Conservation (phyloP, 2,888 invertebrate species). For the Sthenelais limicola region DNA sequence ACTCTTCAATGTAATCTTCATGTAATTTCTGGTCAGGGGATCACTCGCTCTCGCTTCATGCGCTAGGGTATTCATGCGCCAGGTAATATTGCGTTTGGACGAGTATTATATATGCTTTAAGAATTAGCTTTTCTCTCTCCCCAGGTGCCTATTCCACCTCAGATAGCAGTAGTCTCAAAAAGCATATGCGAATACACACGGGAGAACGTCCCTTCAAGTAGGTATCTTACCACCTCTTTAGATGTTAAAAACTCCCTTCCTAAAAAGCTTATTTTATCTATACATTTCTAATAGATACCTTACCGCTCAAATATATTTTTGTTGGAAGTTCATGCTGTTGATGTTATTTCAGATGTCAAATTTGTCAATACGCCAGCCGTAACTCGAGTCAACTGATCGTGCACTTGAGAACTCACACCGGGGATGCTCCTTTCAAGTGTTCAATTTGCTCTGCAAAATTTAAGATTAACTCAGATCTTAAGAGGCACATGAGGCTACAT, state of each 20-base stretch:
- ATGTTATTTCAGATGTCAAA: conserved; percentile 72
- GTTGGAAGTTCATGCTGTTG: neutral
- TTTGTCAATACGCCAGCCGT: conserved; percentile 74
- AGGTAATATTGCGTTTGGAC: neutral
- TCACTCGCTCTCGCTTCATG: no score
- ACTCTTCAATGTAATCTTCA: no score
- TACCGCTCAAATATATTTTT: neutral
- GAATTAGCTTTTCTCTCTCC: neutral
- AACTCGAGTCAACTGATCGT: conserved; percentile 74
- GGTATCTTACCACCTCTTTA: conserved; percentile 50
- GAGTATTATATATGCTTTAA: neutral
- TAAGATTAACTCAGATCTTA: conserved; percentile 74
- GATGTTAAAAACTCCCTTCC: neutral
- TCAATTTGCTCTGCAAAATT: conserved; percentile 71
- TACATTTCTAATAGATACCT: neutral
- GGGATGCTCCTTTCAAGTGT: conserved; percentile 68
- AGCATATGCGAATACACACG: conserved; percentile 74
- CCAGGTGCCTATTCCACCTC: conserved; percentile 65
- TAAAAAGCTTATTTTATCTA: neutral
- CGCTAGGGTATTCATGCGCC: no score
- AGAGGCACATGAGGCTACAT: conserved; percentile 72
- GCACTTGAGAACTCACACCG: conserved; percentile 74
- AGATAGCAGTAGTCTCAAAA: conserved; percentile 73
- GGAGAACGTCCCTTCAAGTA: conserved; percentile 75
- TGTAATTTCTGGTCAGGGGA: no score